phyloP scores from a whole-genome alignment of 2,797 vertebrate genomes.

The Tiaroga cobitis region DNA sequence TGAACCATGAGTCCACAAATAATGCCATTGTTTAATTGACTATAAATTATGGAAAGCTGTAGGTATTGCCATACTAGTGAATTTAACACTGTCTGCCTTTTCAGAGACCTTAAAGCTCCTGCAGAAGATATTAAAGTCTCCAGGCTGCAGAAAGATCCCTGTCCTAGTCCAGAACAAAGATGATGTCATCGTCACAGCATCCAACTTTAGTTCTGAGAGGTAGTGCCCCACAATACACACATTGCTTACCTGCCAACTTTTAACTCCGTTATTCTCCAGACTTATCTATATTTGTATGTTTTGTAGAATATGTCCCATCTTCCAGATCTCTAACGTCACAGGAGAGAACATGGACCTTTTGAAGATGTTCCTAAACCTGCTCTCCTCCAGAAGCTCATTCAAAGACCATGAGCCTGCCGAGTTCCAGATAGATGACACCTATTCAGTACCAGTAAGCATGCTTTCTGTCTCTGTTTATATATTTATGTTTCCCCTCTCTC shows the following conservation, averaged over 20 bases:
- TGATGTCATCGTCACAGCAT: constrained; percentile 96
- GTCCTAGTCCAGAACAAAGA: constrained; percentile 97
- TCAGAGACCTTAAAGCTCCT: constrained; percentile 94
- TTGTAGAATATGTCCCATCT: constrained; percentile 95
- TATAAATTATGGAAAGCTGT: not conserved
- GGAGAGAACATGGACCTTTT: constrained; percentile 96
- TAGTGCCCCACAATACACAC: constrained; percentile 58
- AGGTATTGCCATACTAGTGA: not conserved
- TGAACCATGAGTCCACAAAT: constrained; percentile 64
- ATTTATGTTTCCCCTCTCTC: not conserved
- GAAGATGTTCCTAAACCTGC: constrained; percentile 98
- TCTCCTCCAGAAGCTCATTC: constrained; percentile 94
- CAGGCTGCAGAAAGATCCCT: constrained; percentile 96
- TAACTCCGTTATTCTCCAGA: not conserved
- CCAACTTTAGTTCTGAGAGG: constrained; percentile 99
- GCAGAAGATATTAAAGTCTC: constrained; percentile 95
- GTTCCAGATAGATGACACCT: constrained; percentile 98
- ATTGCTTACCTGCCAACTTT: not conserved
- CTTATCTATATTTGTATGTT: constrained; percentile 31
- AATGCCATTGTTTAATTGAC: not conserved
- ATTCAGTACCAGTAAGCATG: constrained; percentile 89
- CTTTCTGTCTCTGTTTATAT: not conserved
- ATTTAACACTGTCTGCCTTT: not conserved
- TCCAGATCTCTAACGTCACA: constrained; percentile 97
- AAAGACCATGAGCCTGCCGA: constrained; percentile 95